Conservation (phyloP, 2,797 vertebrate species). For the Anas bernieri region DNA sequence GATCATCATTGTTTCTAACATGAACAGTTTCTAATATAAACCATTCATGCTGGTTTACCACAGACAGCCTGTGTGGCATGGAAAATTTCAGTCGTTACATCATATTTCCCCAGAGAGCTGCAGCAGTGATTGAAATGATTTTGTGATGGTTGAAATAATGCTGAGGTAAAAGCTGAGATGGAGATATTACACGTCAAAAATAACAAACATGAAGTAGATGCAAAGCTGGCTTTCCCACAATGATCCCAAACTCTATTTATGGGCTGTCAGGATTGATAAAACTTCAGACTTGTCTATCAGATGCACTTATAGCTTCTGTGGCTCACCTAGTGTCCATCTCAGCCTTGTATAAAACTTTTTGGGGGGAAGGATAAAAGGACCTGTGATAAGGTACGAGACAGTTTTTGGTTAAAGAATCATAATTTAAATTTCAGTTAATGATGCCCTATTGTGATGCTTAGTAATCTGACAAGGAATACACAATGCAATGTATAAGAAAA, state of each 20-base stretch:
- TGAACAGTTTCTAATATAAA: slow-evolving; percentile 62
- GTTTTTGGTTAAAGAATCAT: not conserved
- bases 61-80: not conserved
- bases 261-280: not conserved
- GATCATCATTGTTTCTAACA: slow-evolving; percentile 9
- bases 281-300: not conserved
- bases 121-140: not conserved
- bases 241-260: not conserved
- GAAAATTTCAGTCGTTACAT: slow-evolving; percentile 46
- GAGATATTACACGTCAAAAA: not conserved
- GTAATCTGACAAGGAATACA: not conserved
- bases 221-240: not conserved
- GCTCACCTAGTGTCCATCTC: not conserved
- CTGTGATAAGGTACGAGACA: not conserved
- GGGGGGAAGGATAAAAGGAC: not conserved
- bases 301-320: not conserved
- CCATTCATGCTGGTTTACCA: slow-evolving; percentile 12
- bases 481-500: not conserved
- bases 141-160: not conserved
- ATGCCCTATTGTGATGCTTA: not conserved
- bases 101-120: not conserved
- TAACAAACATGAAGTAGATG: not conserved
- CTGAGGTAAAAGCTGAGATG: not conserved
- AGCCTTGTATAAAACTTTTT: not conserved
- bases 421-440: not conserved